Conservation (phyloP, 64 coral and sea anemone genomes). For the Montipora capricornis region DNA sequence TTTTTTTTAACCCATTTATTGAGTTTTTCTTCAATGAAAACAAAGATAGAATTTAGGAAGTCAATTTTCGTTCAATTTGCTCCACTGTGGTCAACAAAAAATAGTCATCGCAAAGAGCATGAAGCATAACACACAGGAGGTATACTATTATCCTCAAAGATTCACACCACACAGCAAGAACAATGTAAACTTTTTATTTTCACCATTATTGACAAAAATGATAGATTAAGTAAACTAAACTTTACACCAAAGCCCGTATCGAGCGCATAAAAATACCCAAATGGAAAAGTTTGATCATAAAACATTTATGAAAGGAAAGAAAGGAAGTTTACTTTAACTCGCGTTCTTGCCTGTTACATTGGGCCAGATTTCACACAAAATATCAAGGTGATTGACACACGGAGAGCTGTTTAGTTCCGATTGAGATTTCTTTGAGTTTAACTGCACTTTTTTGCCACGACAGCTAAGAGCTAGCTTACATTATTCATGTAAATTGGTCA, state of each 20-base stretch:
- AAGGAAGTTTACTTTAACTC: background rate
- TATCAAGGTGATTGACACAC: background rate
- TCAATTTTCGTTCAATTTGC: conserved; percentile 30
- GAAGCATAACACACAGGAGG: background rate
- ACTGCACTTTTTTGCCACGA: background rate
- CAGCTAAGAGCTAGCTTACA: background rate
- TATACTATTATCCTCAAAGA: background rate
- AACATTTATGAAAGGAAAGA: conserved; percentile 55
- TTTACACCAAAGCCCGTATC: conserved; percentile 60
- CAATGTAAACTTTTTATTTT: background rate
- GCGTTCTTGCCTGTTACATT: background rate
- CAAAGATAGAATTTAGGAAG: background rate
- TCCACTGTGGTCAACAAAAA: background rate
- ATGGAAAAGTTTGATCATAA: conserved; percentile 84
- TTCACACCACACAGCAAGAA: background rate
- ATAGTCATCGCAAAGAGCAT: background rate
- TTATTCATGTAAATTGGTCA: conserved; percentile 43
- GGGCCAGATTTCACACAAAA: background rate
- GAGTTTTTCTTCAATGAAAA: background rate
- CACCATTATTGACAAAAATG: conserved; percentile 56
- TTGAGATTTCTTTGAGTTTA: background rate
- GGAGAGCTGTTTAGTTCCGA: background rate
- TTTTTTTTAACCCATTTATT: too few relatives aligned
- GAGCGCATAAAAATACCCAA: conserved; percentile 54
- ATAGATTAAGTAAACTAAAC: conserved; percentile 75